Conservation (phyloP, 1,140 invertebrate genomes). For the Elymnias hypermnestra region DNA sequence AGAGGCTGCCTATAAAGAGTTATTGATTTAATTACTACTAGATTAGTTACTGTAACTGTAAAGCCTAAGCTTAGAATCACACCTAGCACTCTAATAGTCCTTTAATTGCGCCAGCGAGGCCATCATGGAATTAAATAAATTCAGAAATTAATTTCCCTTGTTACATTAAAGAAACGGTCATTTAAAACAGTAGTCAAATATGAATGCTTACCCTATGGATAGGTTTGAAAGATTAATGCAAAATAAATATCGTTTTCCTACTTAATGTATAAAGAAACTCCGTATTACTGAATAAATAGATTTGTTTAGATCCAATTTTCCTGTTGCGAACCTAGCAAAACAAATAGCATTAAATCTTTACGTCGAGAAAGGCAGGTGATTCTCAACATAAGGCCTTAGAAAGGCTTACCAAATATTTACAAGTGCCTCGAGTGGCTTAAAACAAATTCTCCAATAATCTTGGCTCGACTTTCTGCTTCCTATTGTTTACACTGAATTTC, state of each 20-base stretch:
- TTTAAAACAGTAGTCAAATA: too few species aligned
- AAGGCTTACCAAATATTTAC: slow-evolving; percentile 72
- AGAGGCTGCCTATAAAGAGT: too few species aligned
- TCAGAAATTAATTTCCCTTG: too few species aligned
- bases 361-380: slow-evolving; percentile 49
- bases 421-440: slow-evolving; percentile 67
- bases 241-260: background rate
- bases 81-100: too few species aligned
- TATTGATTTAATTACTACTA: too few species aligned
- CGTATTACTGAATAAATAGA: slow-evolving; percentile 14
- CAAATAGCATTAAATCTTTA: slow-evolving; percentile 57
- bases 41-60: too few species aligned
- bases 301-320: slow-evolving; percentile 23
- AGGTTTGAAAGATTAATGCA: background rate
- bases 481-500: slow-evolving; percentile 61
- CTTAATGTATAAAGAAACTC: slow-evolving; percentile 6
- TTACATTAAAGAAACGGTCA: too few species aligned
- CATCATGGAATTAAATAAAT: too few species aligned
- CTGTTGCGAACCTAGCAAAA: slow-evolving; percentile 24
- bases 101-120: too few species aligned
- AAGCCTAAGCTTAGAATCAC: too few species aligned
- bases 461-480: slow-evolving; percentile 46
- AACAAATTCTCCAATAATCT: slow-evolving; percentile 72
- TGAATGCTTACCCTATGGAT: too few species aligned
- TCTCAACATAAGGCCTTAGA: slow-evolving; percentile 39